Conservation (phyloP, 2,888 invertebrate species). For the Podabrus alpinus region DNA sequence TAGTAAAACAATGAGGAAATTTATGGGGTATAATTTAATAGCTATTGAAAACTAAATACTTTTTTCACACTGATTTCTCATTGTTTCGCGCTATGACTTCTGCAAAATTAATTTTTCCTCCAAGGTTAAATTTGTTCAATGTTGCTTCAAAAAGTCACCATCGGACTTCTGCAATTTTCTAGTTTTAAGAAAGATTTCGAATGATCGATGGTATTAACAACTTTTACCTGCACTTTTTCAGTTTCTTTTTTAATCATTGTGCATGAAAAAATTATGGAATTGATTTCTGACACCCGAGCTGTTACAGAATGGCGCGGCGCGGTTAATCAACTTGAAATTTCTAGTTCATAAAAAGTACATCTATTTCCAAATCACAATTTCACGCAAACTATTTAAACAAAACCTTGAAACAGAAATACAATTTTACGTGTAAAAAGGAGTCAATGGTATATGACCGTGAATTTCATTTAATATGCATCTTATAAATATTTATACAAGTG, state of each 20-base stretch:
- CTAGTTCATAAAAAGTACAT: not conserved
- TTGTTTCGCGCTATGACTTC: not conserved
- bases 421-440: not conserved
- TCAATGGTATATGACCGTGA: slow-evolving; percentile 14
- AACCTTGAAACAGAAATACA: not conserved
- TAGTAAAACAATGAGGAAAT: not conserved
- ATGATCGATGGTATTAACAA: no score
- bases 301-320: not conserved
- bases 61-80: not conserved
- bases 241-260: no score
- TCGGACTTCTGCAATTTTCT: no score
- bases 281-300: not conserved
- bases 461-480: not conserved
- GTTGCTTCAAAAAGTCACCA: no score
- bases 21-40: not conserved
- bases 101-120: not conserved
- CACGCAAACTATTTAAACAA: not conserved
- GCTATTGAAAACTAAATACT: not conserved
- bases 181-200: no score
- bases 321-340: not conserved
- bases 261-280: not conserved
- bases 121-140: not conserved
- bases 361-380: not conserved
- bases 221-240: no score
- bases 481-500: slow-evolving; percentile 26